These are phyloP conservation scores for Azorinus chamasolen DNA, from an alignment of 2,888 invertebrate species.

Conservation along the genomic window DNA sequence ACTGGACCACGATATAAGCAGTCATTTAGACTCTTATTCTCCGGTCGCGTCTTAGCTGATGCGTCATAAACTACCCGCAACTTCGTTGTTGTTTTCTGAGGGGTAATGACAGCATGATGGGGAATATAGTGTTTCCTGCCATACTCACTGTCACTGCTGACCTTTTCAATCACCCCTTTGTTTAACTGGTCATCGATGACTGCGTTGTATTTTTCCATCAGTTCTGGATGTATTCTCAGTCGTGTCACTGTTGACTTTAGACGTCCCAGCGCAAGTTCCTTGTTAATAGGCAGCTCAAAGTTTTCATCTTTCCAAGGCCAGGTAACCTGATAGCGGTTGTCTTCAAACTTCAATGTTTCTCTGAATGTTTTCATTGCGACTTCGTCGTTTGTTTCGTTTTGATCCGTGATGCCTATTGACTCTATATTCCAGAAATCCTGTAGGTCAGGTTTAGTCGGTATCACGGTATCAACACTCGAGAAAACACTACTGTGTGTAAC, in stretches of 20 bases:
- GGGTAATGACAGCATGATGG: no score
- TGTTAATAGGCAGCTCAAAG: slow-evolving; percentile 21
- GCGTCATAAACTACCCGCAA: no score
- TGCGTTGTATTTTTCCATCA: no score
- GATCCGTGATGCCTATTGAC: slow-evolving; percentile 21
- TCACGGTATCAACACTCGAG: neutral
- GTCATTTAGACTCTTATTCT: no score
- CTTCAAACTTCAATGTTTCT: slow-evolving; percentile 7
- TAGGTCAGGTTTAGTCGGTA: slow-evolving; percentile 17
- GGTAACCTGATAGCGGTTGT: slow-evolving; percentile 25
- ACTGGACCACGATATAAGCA: no score
- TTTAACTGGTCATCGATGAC: no score
- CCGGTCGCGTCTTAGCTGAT: no score
- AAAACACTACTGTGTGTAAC: neutral
- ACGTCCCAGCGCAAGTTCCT: slow-evolving; percentile 23
- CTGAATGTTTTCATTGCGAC: slow-evolving; percentile 20
- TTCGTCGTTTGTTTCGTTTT: slow-evolving; percentile 10
- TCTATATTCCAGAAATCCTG: slow-evolving; percentile 31
- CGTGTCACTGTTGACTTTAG: slow-evolving; percentile 10
- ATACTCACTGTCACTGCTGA: no score
- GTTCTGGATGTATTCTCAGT: no score
- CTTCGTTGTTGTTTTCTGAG: no score
- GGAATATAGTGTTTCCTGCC: no score
- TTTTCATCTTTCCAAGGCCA: slow-evolving; percentile 29
- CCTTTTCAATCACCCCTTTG: no score